phyloP scores from a whole-genome alignment of 2,113 vertebrate genomes.

The Semnornis frantzii region DNA sequence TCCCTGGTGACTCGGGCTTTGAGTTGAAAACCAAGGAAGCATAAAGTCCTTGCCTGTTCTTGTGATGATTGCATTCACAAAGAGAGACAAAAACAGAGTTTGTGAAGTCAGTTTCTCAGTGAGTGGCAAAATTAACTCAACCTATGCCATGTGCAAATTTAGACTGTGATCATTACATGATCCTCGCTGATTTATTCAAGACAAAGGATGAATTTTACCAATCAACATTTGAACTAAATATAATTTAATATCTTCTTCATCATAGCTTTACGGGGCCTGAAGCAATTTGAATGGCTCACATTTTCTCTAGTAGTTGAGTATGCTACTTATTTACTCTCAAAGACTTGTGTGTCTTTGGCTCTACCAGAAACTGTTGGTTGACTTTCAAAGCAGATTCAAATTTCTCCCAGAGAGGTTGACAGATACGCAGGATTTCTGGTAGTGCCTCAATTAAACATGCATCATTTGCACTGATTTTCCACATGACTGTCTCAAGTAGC shows the following conservation, averaged over 20 bases:
- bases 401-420: constrained; percentile 28
- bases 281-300: not conserved
- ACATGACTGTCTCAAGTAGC: constrained; percentile 64
- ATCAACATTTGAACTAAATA: not conserved
- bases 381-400: constrained; percentile 50
- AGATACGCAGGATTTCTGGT: constrained; percentile 52
- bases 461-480: constrained; percentile 68
- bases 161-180: not conserved
- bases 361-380: constrained; percentile 17
- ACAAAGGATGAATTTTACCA: not conserved
- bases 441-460: constrained; percentile 51
- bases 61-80: not conserved
- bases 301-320: not conserved
- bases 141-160: not conserved
- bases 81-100: not conserved
- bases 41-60: not conserved
- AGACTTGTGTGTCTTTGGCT: not conserved
- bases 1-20: not conserved
- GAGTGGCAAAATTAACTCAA: not conserved
- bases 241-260: not conserved
- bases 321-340: not conserved
- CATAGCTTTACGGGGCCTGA: not conserved
- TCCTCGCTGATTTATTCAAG: not conserved
- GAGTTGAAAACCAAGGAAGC: not conserved
- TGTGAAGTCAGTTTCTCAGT: not conserved